Base-by-base conservation (phyloP, 2,797 vertebrate genomes). In the Cuculus canorus region DNA sequence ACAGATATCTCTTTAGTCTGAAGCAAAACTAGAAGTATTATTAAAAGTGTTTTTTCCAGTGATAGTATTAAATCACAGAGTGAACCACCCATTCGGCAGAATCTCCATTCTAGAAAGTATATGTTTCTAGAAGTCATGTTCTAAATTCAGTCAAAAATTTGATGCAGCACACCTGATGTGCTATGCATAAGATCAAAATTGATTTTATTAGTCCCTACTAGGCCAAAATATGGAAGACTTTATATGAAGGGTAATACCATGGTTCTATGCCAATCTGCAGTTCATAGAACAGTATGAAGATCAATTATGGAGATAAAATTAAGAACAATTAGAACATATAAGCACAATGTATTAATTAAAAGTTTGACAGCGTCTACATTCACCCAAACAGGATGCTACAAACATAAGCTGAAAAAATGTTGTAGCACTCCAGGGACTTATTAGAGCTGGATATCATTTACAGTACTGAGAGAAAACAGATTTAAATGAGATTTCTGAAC, bases 401-500 rank as follows among this genome's bases (percentile, higher is more conserved):
- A 88, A 71, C 15, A 14, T 37, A 59, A 81, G 10, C 17, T 33
- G 15, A 33, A 86, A 92, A 80, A 84, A 21, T 33, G 53, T 6
- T 75, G n/a, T 41, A 45, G 13, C 35, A 22, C 53, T 84, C 35
- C 18, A 35, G 30, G 53, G 57, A 60, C 22, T 35, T 83, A 71
- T 16, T 82, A 57, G 35, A 71, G 30, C 18, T 35, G 33, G 35
- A 50, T 83, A 71, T 75, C 28, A 48, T 70, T 83, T 83, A 54
- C 23, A 23, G 15, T 28, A 48, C 45, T 53, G 17, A 53, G 30
- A 25, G 57, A 84, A 91, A 86, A 56, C 17, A 84, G 25, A 85
- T 82, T 82, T 60, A 64, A 64, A 35, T 68, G 21, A 27, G 15
- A 43, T 48, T 81, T 95, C 91, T 88, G 30, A 68, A 53, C 43